Evolutionary conservation across 2,797 vertebrate species (phyloP), one percentile per base, ranked within the genome.

Genomic region (Diplodus sargus): DNA sequence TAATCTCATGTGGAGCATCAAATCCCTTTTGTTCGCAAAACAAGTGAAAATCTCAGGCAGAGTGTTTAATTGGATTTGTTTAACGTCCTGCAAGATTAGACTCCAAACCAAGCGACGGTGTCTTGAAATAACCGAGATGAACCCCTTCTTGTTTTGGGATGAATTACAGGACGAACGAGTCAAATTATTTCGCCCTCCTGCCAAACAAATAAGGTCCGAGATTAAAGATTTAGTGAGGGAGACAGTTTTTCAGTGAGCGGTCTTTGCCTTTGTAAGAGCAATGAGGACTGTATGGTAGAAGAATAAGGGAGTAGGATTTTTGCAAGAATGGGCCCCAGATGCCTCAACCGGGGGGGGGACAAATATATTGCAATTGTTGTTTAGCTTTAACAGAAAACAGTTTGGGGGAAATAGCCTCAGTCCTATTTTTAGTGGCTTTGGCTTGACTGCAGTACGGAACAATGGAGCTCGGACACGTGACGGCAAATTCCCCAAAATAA

Each of bases 401-500:
- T 70, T 74, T 72, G 10, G 61, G 65, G 34, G 34, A 58, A 76
- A 72, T 28, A 52, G 52, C 52, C 59, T 0, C 14, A 42, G 23
- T 74, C 49, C 79, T 81, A 79, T 81, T 81, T 80, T 76, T 81
- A 76, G 83, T 66, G 22, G 14, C 4, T 1, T 60, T 54, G 2
- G 20, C 69, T 71, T 70, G 49, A 67, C 53, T 70, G 63, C 4
- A 69, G 65, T 74, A 62, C 14, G 20, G 61, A 83, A 82, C 74
- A 84, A 61, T 68, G 70, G 74, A 47, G 53, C 64, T 61, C 5
- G 0, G 49, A 64, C 70, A 79, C 9, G 67, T 77, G 79, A 82
- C 13, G 11, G 23, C 49, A 68, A 70, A 65, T 39, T 69, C 75
- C 79, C 77, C 72, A 67, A 75, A 85, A 84, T 83, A 84, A 75